These are phyloP conservation scores for Cheirogaleus major DNA, from an alignment of 2,797 vertebrate genomes.

Conservation along the genomic window DNA sequence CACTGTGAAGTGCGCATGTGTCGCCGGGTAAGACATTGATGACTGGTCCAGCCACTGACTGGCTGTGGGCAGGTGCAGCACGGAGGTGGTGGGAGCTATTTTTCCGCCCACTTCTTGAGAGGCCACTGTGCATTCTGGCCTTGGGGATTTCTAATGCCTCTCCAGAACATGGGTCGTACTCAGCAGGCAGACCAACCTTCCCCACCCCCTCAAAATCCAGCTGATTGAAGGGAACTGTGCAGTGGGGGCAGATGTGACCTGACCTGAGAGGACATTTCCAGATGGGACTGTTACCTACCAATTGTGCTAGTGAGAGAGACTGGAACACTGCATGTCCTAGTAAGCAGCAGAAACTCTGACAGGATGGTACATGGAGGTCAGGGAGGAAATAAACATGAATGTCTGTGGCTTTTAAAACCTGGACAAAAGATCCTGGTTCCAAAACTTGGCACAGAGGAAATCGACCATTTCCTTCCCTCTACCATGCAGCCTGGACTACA, in stretches of 20 bases:
- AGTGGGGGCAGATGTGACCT: background rate
- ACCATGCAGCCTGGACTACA: background rate
- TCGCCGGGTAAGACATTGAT: background rate
- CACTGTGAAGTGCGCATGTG: background rate
- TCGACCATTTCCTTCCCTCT: background rate
- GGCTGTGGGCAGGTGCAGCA: background rate
- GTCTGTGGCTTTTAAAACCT: background rate
- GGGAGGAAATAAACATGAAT: background rate
- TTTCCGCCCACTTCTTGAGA: background rate
- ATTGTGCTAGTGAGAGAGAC: background rate
- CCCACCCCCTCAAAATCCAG: background rate
- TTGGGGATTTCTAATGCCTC: background rate
- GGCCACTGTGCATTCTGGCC: background rate
- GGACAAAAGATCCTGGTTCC: background rate
- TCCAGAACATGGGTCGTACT: background rate
- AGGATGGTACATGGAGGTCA: background rate
- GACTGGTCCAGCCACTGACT: accelerated
- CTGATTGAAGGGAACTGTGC: background rate
- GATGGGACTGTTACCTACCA: background rate
- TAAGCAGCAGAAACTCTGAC: background rate
- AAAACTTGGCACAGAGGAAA: background rate
- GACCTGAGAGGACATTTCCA: background rate
- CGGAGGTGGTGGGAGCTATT: accelerated
- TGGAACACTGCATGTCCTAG: background rate
- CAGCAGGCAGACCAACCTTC: background rate